Evolutionary conservation across 2,888 invertebrate species (phyloP), one percentile per base, ranked within the genome.

Genomic region (Ornithoptera priamus): DNA sequence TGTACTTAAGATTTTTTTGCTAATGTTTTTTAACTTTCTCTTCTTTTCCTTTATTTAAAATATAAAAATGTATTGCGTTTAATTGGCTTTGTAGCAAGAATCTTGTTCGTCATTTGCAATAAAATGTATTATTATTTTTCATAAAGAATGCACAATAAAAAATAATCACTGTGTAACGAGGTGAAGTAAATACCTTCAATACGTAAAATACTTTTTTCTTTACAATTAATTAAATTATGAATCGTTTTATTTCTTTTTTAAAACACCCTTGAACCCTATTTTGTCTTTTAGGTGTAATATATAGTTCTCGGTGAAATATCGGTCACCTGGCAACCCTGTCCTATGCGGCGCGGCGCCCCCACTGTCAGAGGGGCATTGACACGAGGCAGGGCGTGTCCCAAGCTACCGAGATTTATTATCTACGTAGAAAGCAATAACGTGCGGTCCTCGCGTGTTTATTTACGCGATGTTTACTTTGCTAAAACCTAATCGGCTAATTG

Each of bases 321-420:
- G 69, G 69, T 69, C 69, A 70, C 67, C 70, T 70, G 67, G 70
- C 63, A 64, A 70, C 70, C 66, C 70, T 67, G 63, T 62, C n/a
- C 59, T 53, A 69, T 65, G 69, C 62, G 50, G 62, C 65, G 62
- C 39, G 42, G 65, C 62, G 62, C 65, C 36, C 62, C 62, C 63
- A 39, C 62, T 70, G 67, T 66, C 70, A 67, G 22, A 24, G 63
- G 70, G 70, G 53, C 70, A 56, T 70, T 70, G 70, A 70, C 67
- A 58, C 67, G 58, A 18, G 60, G 17, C 30, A 63, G 58, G 70
- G 69, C 69, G 64, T 65, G 64, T 39, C 69, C 17, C 64, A 22
- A 5, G 50, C 36, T 17, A 53, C 67, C n/a, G 53, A 69, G 64
- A 69, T 69, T 69, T 69, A 69, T 61, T 65, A 24, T 61, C 67